phyloP scores from a whole-genome alignment of 2,888 invertebrate genomes.

The Zeuzera pyrina region DNA sequence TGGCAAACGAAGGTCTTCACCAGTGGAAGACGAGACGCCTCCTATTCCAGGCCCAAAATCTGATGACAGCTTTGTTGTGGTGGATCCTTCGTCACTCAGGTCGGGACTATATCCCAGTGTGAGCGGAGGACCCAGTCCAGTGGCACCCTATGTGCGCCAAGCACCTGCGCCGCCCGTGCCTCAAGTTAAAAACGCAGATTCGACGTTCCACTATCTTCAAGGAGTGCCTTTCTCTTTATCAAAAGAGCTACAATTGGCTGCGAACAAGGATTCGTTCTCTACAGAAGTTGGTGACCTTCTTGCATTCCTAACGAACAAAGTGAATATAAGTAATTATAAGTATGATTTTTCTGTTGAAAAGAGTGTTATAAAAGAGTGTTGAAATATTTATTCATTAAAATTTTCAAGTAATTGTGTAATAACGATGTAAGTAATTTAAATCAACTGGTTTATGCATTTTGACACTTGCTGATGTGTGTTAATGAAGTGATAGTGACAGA shows the following conservation, averaged over 20 bases:
- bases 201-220: slow-evolving; percentile 61
- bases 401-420: too few species aligned
- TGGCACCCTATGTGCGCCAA: slow-evolving; percentile 26
- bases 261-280: slow-evolving; percentile 60
- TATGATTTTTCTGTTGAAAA: slow-evolving; percentile 71
- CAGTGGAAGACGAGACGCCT: slow-evolving; percentile 55
- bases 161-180: slow-evolving; percentile 42
- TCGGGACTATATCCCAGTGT: slow-evolving; percentile 48
- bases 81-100: slow-evolving; percentile 35
- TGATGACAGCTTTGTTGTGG: slow-evolving; percentile 56
- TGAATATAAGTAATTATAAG: slow-evolving; percentile 47
- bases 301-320: slow-evolving; percentile 61
- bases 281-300: slow-evolving; percentile 65
- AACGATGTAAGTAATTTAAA: too few species aligned
- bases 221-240: slow-evolving; percentile 71
- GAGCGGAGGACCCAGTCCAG: slow-evolving; percentile 24
- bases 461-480: too few species aligned
- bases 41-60: slow-evolving; percentile 56
- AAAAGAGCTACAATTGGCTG: slow-evolving; percentile 53
- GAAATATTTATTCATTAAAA: slow-evolving; percentile 11
- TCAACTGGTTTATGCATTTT: too few species aligned
- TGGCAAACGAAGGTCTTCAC: slow-evolving; percentile 59
- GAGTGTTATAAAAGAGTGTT: slow-evolving; percentile 68
- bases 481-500: too few species aligned
- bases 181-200: slow-evolving; percentile 27